Evolutionary conservation across 2,888 invertebrate species (phyloP).

Genomic region (Danaus chrysippus): DNA sequence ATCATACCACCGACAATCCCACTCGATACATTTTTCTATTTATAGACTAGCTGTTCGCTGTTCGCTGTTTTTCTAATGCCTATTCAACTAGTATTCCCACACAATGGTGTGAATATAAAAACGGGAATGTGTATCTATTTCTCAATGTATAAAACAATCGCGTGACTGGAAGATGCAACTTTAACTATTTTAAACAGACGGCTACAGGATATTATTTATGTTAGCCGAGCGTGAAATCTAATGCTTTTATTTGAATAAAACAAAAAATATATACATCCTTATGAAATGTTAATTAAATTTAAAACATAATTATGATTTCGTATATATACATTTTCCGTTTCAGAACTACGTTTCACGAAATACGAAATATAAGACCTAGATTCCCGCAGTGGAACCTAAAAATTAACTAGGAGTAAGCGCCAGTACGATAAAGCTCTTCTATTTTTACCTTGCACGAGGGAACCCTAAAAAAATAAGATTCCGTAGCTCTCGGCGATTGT

Average conservation of each 20-base stretch:
- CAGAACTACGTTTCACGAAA: neutral
- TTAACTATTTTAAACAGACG: constrained; percentile 15
- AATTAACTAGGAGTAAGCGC: constrained; percentile 21
- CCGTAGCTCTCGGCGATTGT: constrained; percentile 30
- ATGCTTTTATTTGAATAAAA: constrained; percentile 6
- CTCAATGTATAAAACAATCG: constrained; percentile 27
- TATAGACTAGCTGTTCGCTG: too few relatives aligned
- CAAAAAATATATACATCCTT: neutral
- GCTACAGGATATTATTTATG: constrained; percentile 13
- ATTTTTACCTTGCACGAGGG: constrained; percentile 26
- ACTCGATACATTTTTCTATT: too few relatives aligned
- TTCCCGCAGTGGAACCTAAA: constrained; percentile 17
- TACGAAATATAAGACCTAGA: neutral
- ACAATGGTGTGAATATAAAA: constrained; percentile 4
- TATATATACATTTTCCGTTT: too few relatives aligned
- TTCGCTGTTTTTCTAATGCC: neutral
- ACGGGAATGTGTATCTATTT: constrained; percentile 20
- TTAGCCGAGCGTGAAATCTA: constrained; percentile 22
- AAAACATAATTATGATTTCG: too few relatives aligned
- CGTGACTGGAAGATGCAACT: constrained; percentile 24
- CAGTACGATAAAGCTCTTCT: constrained; percentile 17
- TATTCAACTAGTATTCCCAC: neutral
- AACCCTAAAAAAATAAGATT: constrained; percentile 31
- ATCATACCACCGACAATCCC: too few relatives aligned
- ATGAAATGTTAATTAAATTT: too few relatives aligned